Conservation (phyloP, 2,797 vertebrate genomes). For the Clarias pachynema region DNA sequence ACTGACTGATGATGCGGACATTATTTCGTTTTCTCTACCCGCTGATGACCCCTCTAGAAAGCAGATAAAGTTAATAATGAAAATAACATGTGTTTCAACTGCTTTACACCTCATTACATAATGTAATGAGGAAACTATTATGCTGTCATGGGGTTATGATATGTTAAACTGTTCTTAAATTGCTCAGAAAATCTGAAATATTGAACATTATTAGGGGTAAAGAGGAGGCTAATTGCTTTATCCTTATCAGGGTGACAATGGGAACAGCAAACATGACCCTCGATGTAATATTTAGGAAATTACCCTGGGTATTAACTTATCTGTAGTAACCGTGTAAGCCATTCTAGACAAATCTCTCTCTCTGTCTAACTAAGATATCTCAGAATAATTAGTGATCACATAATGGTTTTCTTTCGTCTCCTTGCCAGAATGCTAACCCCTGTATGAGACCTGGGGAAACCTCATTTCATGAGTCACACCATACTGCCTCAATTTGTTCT, state of each 20-base stretch:
- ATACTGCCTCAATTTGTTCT: slow-evolving; percentile 56
- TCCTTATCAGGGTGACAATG: background rate
- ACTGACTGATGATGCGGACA: slow-evolving; percentile 46
- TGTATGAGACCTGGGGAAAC: slow-evolving; percentile 44
- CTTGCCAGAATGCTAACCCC: slow-evolving; percentile 24
- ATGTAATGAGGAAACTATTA: slow-evolving; percentile 79
- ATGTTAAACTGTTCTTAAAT: slow-evolving; percentile 64
- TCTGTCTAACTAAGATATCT: background rate
- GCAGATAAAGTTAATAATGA: slow-evolving; percentile 66
- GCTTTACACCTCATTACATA: slow-evolving; percentile 76
- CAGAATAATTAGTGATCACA: background rate
- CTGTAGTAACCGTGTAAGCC: background rate
- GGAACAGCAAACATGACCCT: background rate
- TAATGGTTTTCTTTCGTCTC: background rate
- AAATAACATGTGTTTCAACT: slow-evolving; percentile 70
- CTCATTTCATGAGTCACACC: slow-evolving; percentile 53
- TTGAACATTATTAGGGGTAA: background rate
- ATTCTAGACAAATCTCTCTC: background rate
- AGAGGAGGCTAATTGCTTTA: background rate
- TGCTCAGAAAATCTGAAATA: background rate
- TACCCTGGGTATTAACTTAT: background rate
- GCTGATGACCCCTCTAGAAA: slow-evolving; percentile 65
- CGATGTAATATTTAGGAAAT: background rate
- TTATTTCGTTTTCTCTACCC: slow-evolving; percentile 62
- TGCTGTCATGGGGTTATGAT: slow-evolving; percentile 76